These are phyloP conservation scores for Tapera naevia DNA, from an alignment of 2,797 vertebrate genomes.

Conservation along the genomic window DNA sequence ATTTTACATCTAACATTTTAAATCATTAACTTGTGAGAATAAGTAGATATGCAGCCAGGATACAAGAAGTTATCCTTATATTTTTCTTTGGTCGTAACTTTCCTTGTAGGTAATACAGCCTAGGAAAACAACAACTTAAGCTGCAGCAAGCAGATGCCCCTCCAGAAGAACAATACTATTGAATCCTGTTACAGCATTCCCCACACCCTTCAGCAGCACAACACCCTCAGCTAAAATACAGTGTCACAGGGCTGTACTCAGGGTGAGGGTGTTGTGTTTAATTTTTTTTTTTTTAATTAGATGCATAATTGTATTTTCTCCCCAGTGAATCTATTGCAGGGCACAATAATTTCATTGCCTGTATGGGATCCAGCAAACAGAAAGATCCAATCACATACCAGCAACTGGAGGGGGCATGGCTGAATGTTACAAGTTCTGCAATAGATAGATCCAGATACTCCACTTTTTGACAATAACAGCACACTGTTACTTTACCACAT, in stretches of 20 bases:
- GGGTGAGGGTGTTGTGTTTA: neutral
- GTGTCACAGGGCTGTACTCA: neutral
- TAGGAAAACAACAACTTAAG: neutral
- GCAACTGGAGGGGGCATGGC: constrained; percentile 49
- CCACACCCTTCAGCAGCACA: neutral
- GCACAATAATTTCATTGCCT: constrained; percentile 33
- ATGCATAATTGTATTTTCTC: constrained; percentile 36
- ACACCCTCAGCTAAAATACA: neutral
- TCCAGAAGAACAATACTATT: neutral
- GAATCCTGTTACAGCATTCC: neutral
- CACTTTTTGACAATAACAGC: constrained; percentile 50
- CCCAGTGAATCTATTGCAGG: constrained; percentile 18
- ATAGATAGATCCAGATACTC: neutral
- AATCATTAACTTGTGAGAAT: neutral
- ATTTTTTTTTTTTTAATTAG: neutral
- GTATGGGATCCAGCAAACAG: constrained; percentile 58
- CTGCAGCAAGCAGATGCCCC: neutral
- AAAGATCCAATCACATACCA: constrained; percentile 41
- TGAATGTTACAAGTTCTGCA: constrained; percentile 15
- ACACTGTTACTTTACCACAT: neutral
- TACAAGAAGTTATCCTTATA: neutral
- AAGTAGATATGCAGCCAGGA: neutral
- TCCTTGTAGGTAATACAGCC: neutral
- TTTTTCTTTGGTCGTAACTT: neutral
- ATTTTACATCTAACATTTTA: neutral